A percentile compares a stretch with the other conserved stretches of the same genome.
Conservation (phyloP, 92 coral and sea anemone genomes). For the Bergia sp. region DNA sequence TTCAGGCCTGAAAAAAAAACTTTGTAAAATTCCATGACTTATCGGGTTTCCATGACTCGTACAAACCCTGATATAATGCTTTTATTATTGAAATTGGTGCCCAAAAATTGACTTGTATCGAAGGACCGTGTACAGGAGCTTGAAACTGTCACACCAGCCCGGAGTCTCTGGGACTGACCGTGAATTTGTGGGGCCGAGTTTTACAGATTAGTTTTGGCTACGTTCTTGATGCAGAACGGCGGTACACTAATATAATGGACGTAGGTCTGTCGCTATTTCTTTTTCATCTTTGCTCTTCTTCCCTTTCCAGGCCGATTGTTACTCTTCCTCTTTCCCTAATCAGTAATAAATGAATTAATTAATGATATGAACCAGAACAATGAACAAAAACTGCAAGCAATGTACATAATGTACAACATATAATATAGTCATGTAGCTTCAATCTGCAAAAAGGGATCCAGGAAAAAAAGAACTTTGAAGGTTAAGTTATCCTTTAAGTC, state of each 20-base stretch:
- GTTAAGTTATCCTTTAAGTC: too few relatives aligned
- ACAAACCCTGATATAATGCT: too few relatives aligned
- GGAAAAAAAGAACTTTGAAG: too few relatives aligned
- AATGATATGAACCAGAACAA: not conserved
- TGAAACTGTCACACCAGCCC: not conserved
- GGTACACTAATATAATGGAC: too few relatives aligned
- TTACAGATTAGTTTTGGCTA: not conserved
- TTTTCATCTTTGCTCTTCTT: conserved; percentile 80
- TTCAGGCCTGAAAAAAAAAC: too few relatives aligned
- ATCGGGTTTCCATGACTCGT: too few relatives aligned
- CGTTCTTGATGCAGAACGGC: not conserved
- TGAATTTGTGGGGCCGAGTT: not conserved
- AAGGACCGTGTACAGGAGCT: not conserved
- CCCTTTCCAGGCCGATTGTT: conserved; percentile 83
- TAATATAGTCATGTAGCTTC: too few relatives aligned
- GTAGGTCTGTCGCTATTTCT: conserved; percentile 26
- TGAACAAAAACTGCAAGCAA: not conserved
- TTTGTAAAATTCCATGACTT: too few relatives aligned
- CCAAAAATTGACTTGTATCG: not conserved
- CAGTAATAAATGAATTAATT: not conserved
- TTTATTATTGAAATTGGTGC: not conserved
- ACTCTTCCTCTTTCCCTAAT: conserved; percentile 69
- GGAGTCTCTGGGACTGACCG: not conserved
- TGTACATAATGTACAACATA: too few relatives aligned
- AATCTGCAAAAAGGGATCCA: too few relatives aligned